Evolutionary conservation across 2,888 invertebrate genomes (phyloP).

Genomic region (Cheilosia urbana): DNA sequence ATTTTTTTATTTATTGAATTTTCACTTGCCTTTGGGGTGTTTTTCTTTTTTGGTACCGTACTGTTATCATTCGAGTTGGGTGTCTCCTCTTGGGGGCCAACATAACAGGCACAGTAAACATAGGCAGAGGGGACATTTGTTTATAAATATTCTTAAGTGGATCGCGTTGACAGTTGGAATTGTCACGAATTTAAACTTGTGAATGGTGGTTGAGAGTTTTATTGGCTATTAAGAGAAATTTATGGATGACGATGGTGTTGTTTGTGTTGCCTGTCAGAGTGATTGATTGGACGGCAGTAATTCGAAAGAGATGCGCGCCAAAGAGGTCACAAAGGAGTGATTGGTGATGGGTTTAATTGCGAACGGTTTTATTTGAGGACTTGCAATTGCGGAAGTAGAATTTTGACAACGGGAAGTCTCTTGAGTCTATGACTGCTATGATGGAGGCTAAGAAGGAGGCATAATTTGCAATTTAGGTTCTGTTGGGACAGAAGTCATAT

Average conservation of each 20-base stretch:
- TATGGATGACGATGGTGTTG: conserved; percentile 67
- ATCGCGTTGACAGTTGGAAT: conserved; percentile 74
- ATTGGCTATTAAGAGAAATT: conserved; percentile 74
- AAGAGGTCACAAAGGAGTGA: conserved; percentile 13
- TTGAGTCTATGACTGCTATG: not conserved
- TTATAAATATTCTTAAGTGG: conserved; percentile 76
- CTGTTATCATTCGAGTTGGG: conserved; percentile 12
- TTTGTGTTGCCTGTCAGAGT: conserved; percentile 53
- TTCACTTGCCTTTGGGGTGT: conserved; percentile 30
- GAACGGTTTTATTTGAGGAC: not conserved
- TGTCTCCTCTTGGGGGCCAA: conserved; percentile 18
- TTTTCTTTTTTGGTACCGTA: not conserved
- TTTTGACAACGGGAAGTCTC: not conserved
- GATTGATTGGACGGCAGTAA: conserved; percentile 53
- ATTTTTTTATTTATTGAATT: conserved; percentile 70
- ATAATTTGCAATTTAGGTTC: too few species aligned
- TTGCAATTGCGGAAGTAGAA: not conserved
- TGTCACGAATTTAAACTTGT: conserved; percentile 74
- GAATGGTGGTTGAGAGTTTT: conserved; percentile 70
- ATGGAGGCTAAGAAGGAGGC: not conserved
- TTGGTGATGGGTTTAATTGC: conserved; percentile 45
- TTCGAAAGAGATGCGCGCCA: conserved; percentile 4
- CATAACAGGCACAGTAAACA: conserved; percentile 17
- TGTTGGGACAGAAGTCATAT: too few species aligned
- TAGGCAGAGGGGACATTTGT: conserved; percentile 62